Evolutionary conservation across 2,797 vertebrate genomes (phyloP).

Genomic region (Falco biarmicus): DNA sequence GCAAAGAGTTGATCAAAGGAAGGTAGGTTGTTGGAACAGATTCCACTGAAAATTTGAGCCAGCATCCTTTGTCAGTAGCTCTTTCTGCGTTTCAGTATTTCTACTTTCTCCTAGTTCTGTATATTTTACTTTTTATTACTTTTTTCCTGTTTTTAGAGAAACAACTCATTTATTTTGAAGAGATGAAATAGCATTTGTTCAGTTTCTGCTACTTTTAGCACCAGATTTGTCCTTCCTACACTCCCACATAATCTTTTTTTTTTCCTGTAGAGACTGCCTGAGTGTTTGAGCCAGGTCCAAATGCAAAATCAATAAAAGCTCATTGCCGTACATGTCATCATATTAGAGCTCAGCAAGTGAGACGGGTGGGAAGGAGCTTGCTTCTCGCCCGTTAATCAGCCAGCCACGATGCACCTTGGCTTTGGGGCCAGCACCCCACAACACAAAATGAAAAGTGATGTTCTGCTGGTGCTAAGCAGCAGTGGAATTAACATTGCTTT

Average conservation of each 20-base stretch:
- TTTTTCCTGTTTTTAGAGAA: background rate
- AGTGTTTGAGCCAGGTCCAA: conserved; percentile 39
- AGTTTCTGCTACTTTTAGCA: background rate
- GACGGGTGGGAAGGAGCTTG: background rate
- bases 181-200: background rate
- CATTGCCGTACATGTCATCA: background rate
- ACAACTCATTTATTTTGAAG: background rate
- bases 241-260: background rate
- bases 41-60: background rate
- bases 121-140: background rate
- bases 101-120: background rate
- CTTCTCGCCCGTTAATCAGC: background rate
- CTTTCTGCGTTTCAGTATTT: background rate
- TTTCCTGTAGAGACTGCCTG: background rate
- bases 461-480: background rate
- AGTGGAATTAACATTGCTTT: background rate
- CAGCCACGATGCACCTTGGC: background rate
- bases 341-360: background rate
- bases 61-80: background rate
- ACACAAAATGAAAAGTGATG: background rate
- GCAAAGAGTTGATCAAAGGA: background rate
- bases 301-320: conserved; percentile 42
- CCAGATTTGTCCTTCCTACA: background rate
- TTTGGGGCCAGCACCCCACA: background rate
- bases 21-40: background rate